A percentile compares a stretch with the other conserved stretches of the same genome.
These are phyloP conservation scores for Oryctes rhinoceros DNA, from an alignment of 1,140 invertebrate genomes.

Conservation along the genomic window DNA sequence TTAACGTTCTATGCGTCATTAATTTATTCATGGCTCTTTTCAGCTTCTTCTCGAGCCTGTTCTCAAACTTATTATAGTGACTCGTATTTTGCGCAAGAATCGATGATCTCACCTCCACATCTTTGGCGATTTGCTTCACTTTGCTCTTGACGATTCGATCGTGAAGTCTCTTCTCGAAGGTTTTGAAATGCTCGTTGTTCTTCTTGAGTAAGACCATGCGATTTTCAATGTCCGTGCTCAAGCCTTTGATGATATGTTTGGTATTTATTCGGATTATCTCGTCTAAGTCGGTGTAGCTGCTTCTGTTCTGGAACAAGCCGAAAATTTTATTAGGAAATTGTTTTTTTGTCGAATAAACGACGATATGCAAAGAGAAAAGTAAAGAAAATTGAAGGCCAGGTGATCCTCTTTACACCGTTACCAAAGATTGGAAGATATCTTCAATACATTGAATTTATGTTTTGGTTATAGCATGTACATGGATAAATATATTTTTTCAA, in stretches of 20 bases:
- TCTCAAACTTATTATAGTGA: slow-evolving; percentile 9
- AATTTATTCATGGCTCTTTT: not conserved
- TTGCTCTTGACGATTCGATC: not conserved
- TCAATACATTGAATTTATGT: too few relatives aligned
- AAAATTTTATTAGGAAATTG: not conserved
- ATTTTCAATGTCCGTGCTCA: slow-evolving; percentile 10
- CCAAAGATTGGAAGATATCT: too few relatives aligned
- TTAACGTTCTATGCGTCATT: not conserved
- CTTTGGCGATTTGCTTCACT: not conserved
- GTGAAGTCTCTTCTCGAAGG: slow-evolving; percentile 4
- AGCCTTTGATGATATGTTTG: not conserved
- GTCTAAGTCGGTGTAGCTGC: not conserved
- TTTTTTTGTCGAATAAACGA: too few relatives aligned
- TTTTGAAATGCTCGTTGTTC: slow-evolving; percentile 28
- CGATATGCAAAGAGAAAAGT: too few relatives aligned
- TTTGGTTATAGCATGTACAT: too few relatives aligned
- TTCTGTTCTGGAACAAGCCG: slow-evolving; percentile 24
- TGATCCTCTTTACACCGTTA: too few relatives aligned
- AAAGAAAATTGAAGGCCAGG: not conserved
- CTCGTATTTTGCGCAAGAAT: not conserved
- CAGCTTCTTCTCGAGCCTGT: not conserved
- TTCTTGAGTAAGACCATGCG: slow-evolving; percentile 4
- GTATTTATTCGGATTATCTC: not conserved
- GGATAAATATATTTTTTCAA: too few relatives aligned
- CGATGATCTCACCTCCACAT: not conserved